These are phyloP conservation scores for Poecilia picta DNA, from an alignment of 2,797 vertebrate genomes.

Conservation along the genomic window DNA sequence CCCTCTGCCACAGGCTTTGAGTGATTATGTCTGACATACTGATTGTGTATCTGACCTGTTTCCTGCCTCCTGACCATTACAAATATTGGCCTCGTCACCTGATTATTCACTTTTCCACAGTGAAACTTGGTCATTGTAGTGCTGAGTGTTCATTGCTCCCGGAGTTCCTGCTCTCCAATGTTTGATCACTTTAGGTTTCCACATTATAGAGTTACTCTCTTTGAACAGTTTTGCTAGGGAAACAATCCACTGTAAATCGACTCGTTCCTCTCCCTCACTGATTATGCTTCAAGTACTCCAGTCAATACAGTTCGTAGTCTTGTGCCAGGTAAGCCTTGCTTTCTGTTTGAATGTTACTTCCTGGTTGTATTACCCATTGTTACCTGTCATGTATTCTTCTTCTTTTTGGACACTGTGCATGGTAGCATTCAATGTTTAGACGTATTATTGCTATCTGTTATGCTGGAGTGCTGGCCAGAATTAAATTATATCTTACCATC, in stretches of 20 bases:
- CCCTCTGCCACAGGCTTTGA: neutral
- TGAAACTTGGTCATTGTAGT: neutral
- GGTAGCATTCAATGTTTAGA: too few relatives aligned
- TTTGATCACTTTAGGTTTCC: neutral
- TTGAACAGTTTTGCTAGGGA: neutral
- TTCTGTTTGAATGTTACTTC: neutral
- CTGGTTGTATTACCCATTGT: neutral
- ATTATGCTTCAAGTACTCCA: neutral
- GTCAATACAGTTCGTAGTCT: neutral
- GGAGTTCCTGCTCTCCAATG: neutral
- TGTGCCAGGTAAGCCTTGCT: neutral
- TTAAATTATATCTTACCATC: too few relatives aligned
- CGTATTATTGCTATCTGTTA: too few relatives aligned
- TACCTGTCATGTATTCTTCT: neutral
- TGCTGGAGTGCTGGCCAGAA: too few relatives aligned
- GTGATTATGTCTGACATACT: neutral
- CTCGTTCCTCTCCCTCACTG: neutral
- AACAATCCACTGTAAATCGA: neutral
- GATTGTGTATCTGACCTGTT: neutral
- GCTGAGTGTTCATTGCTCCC: neutral
- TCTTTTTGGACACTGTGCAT: too few relatives aligned
- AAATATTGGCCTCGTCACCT: neutral
- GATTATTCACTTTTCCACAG: neutral
- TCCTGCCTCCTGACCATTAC: neutral
- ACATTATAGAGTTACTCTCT: neutral